Evolutionary conservation across 2,888 invertebrate genomes (phyloP).

Genomic region (Unio delphinus): DNA sequence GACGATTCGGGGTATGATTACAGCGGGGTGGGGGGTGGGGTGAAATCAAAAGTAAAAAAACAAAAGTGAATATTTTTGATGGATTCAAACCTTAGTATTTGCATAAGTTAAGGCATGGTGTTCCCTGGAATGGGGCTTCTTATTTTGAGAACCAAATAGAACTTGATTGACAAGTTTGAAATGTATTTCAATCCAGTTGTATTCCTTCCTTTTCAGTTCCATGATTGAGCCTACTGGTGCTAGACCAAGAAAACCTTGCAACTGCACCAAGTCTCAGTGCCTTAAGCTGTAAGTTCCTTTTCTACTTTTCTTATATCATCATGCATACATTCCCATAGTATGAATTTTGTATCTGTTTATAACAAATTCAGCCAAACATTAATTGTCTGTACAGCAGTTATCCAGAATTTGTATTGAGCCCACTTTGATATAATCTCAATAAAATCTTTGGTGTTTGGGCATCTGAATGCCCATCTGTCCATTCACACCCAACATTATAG

Average conservation of each 20-base stretch:
- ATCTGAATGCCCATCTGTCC: too few relatives aligned
- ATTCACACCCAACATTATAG: too few relatives aligned
- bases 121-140: too few relatives aligned
- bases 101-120: too few relatives aligned
- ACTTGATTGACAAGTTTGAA: background rate
- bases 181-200: background rate
- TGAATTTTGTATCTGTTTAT: background rate
- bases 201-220: conserved; percentile 38
- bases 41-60: too few relatives aligned
- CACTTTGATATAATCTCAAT: too few relatives aligned
- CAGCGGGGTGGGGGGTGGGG: too few relatives aligned
- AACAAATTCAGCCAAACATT: background rate
- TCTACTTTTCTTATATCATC: background rate
- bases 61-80: too few relatives aligned
- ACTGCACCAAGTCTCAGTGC: conserved; percentile 99
- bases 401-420: background rate
- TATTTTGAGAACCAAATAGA: background rate
- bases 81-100: too few relatives aligned
- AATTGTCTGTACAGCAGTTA: background rate
- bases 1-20: too few relatives aligned
- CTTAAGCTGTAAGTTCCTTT: conserved; percentile 84
- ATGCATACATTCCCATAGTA: background rate
- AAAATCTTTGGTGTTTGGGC: too few relatives aligned
- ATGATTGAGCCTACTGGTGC: conserved; percentile 60
- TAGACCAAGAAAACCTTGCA: conserved; percentile 86